These are phyloP conservation scores for Epistrophe eligans DNA, from an alignment of 2,888 invertebrate species.

Conservation along the genomic window DNA sequence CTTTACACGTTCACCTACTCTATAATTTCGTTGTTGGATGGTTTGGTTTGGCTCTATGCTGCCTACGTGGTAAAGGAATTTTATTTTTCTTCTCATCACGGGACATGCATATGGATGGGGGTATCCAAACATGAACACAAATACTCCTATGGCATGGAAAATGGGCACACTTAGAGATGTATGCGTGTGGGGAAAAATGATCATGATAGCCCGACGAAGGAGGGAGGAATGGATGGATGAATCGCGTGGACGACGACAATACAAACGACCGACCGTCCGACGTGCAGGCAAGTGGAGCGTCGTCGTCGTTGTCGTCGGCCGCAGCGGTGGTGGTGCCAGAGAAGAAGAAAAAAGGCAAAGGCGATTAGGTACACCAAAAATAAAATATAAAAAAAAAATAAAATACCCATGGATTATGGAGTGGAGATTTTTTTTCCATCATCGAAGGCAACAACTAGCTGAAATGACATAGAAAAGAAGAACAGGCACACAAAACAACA, in stretches of 20 bases:
- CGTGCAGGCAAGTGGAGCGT: slow-evolving; percentile 42
- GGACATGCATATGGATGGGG: slow-evolving; percentile 73
- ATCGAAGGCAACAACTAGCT: slow-evolving; percentile 72
- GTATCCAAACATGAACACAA: slow-evolving; percentile 39
- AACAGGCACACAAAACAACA: slow-evolving; percentile 62
- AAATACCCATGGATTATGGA: slow-evolving; percentile 70
- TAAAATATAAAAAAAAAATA: slow-evolving; percentile 41
- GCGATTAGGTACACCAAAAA: slow-evolving; percentile 75
- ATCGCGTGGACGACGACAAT: slow-evolving; percentile 68
- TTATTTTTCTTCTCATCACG: slow-evolving; percentile 76
- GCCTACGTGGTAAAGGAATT: slow-evolving; percentile 76
- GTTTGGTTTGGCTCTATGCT: slow-evolving; percentile 31
- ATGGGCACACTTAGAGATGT: slow-evolving; percentile 52
- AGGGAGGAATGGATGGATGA: slow-evolving; percentile 64
- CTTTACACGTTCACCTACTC: slow-evolving; percentile 74
- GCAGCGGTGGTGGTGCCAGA: slow-evolving; percentile 6
- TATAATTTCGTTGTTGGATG: slow-evolving; percentile 63
- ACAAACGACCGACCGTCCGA: not conserved
- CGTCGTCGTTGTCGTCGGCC: not conserved
- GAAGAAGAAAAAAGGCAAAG: slow-evolving; percentile 72
- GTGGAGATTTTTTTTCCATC: slow-evolving; percentile 61
- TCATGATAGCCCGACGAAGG: slow-evolving; percentile 56
- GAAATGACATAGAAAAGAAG: slow-evolving; percentile 75
- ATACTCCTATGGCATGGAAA: slow-evolving; percentile 51
- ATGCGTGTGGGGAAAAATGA: slow-evolving; percentile 49